Base-by-base conservation (phyloP, 2,797 vertebrate species). In the Coracias cyanogaster region DNA sequence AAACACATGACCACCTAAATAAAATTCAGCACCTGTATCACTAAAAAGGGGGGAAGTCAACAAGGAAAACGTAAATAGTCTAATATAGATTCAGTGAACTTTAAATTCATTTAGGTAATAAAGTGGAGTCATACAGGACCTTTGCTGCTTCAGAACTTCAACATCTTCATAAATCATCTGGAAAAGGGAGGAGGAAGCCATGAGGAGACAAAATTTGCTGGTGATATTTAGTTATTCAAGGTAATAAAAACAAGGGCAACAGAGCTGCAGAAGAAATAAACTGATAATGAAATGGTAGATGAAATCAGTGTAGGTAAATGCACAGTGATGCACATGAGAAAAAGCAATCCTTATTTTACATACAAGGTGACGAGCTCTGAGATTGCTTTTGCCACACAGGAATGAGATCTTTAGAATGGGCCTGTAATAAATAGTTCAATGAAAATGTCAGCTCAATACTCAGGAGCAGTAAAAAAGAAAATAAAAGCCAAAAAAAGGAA, bases 371-470 rank as follows among this genome's bases (percentile, higher is more conserved):
- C 85, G 76, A 94, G 39, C 14, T 94, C 72, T 80, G 57, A 89
- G 85, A 88, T 93, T 92, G 73, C 52, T 80, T 96, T 81, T 86
- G 49, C 49, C 71, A 74, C 3, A 4, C 6, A 81, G 49, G 79
- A 93, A 87, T 49, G 28, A 82, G 55, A 91, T 89, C 15, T 94
- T 87, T 80, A 70, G 64, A 64, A 70, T 10, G n/a, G 52, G 28
- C 48, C 49, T 67, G 45, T 82, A 91, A 87, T 74, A 78, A 97
- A 87, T 51, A 88, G 45, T 64, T 91, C 79, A 45, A 52, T 57
- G 72, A 93, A 94, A 95, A 85, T 85, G 12, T 87, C 91, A 93
- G 22, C 76, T 91, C 52, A 88, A n/a, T 57, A 71, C 45, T 77
- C 72, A 65, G 22, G 12, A 82, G 57, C 12, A 81, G 16, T 80